These are phyloP conservation scores for Lutjanus argentimaculatus DNA, from an alignment of 2,797 vertebrate species.

Conservation along the genomic window DNA sequence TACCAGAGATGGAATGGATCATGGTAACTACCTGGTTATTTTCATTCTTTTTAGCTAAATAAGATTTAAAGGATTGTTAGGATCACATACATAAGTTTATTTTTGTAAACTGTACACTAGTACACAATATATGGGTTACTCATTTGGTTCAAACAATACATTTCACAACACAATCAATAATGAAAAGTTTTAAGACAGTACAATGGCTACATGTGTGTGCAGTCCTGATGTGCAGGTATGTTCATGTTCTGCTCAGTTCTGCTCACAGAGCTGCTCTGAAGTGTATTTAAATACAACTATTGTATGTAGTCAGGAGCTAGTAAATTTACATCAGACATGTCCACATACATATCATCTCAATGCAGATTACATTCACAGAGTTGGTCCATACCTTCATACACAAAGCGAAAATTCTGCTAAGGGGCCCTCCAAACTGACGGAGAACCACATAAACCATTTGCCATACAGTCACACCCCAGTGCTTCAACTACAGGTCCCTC, in stretches of 20 bases:
- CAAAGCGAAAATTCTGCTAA: no score
- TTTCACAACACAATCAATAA: no score
- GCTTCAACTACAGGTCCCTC: no score
- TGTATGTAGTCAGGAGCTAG: constrained; percentile 25
- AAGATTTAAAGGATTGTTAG: not conserved
- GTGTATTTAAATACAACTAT: constrained; percentile 30
- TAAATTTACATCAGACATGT: constrained; percentile 50
- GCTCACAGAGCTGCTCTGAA: constrained; percentile 8
- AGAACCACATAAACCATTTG: no score
- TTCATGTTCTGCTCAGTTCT: constrained; percentile 9
- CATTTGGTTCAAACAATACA: not conserved
- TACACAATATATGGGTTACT: not conserved
- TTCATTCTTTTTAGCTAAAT: not conserved
- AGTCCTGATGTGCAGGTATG: not conserved
- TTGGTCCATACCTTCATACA: no score
- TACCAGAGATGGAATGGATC: not conserved
- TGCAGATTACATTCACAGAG: constrained; percentile 66
- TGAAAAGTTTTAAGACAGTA: not conserved
- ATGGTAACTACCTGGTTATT: not conserved
- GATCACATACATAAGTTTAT: not conserved
- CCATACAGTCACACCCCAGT: no score
- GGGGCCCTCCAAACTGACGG: no score
- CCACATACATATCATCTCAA: constrained; percentile 68
- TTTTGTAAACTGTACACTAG: not conserved
- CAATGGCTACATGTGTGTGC: not conserved